phyloP scores from a whole-genome alignment of 2,113 vertebrate species.

The Labrus mixtus region DNA sequence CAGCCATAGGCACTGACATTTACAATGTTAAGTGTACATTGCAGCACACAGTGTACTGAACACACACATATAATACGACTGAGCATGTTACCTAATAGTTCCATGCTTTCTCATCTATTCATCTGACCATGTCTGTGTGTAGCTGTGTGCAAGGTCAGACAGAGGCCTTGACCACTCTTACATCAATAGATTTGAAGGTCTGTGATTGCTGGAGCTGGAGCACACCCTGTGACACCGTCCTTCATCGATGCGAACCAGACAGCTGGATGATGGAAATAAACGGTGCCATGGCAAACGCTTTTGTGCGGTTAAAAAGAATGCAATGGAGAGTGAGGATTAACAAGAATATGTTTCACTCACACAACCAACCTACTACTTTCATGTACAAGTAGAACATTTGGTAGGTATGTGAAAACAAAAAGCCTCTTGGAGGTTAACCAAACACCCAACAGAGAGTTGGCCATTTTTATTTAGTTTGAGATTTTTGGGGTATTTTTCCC shows the following conservation, averaged over 20 bases:
- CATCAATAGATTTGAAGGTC: slow-evolving; percentile 34
- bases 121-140: neutral
- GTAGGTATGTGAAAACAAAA: too few species aligned
- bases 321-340: neutral
- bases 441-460: too few species aligned
- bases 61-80: neutral
- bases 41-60: neutral
- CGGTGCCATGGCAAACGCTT: neutral
- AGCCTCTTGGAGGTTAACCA: too few species aligned
- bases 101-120: slow-evolving; percentile 17
- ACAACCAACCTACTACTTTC: too few species aligned
- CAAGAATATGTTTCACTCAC: neutral
- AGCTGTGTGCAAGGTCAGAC: slow-evolving; percentile 31
- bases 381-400: too few species aligned
- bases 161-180: slow-evolving; percentile 22
- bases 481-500: neutral
- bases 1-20: neutral
- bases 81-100: slow-evolving; percentile 2
- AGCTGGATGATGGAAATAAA: slow-evolving; percentile 27
- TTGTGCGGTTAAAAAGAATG: neutral
- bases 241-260: slow-evolving; percentile 34
- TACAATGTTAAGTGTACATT: neutral
- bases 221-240: slow-evolving; percentile 21
- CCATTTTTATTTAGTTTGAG: neutral
- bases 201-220: slow-evolving; percentile 36